A percentile compares a stretch with the other conserved stretches of the same genome.
Evolutionary conservation across 2,888 invertebrate species (phyloP).

Genomic region (Drosophila macrospina): DNA sequence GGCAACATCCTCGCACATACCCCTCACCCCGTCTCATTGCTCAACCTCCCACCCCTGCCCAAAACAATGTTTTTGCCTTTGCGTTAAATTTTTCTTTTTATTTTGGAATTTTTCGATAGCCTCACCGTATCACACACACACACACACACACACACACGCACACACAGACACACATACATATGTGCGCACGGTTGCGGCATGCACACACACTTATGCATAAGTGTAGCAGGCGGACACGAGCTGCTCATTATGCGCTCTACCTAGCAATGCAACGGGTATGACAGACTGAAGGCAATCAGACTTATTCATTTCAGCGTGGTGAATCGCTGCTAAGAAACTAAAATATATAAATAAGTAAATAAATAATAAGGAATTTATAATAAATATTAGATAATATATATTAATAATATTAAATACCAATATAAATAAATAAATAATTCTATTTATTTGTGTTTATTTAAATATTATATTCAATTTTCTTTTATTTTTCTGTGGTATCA

Average conservation of each 20-base stretch:
- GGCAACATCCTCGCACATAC: conserved; percentile 41
- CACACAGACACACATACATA: conserved; percentile 20
- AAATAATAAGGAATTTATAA: not conserved
- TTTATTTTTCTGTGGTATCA: conserved; percentile 4
- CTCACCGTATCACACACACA: conserved; percentile 59
- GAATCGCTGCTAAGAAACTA: not conserved
- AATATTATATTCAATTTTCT: not conserved
- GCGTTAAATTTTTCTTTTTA: conserved; percentile 79
- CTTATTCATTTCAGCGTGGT: not conserved
- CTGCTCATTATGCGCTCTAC: conserved; percentile 70
- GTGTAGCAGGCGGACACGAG: conserved; percentile 53
- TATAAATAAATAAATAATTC: no score
- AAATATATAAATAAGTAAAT: not conserved
- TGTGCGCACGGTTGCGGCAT: conserved; percentile 33
- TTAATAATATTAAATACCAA: accelerated
- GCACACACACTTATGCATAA: conserved; percentile 54
- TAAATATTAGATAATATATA: not conserved
- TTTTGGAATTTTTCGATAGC: conserved; percentile 81
- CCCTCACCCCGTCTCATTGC: no score
- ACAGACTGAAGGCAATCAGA: not conserved
- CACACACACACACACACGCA: conserved; percentile 31
- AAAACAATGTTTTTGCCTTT: conserved; percentile 73
- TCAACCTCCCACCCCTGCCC: conserved; percentile 16
- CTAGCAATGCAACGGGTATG: conserved; percentile 6
- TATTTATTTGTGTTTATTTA: not conserved